phyloP scores from a whole-genome alignment of 2,888 invertebrate genomes.

The Helicoverpa assulta region DNA sequence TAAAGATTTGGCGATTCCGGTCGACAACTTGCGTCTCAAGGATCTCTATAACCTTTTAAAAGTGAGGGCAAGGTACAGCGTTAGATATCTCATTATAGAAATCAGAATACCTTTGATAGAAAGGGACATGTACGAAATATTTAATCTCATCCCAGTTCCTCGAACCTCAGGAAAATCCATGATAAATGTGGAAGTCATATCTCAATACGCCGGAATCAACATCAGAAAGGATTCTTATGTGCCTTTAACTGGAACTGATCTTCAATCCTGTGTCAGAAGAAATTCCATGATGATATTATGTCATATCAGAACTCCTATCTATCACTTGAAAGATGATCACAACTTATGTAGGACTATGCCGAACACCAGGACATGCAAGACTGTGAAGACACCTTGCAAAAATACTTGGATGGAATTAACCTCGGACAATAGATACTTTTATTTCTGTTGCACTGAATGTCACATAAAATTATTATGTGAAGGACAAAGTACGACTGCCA shows the following conservation, averaged over 20 bases:
- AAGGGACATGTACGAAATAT: constrained; percentile 11
- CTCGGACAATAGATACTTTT: constrained; percentile 5
- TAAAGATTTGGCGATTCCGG: constrained; percentile 7
- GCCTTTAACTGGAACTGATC: constrained; percentile 3
- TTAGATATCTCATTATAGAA: constrained; percentile 13
- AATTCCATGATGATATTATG: constrained; percentile 3
- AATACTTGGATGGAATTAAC: constrained; percentile 9
- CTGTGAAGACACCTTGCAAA: background rate
- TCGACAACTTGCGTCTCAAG: constrained; percentile 1
- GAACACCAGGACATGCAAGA: constrained; percentile 10
- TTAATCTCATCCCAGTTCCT: constrained; percentile 6
- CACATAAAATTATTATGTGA: constrained; percentile 7
- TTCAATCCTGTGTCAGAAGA: constrained; percentile 7
- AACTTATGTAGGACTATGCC: constrained; percentile 10
- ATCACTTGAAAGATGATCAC: constrained; percentile 12
- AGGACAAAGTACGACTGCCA: background rate
- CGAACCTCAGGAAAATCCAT: background rate
- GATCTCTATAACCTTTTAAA: constrained; percentile 12
- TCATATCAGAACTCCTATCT: constrained; percentile 11
- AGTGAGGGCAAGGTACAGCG: constrained; percentile 7
- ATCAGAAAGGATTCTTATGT: constrained; percentile 16
- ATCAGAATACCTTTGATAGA: constrained; percentile 11
- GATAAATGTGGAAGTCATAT: constrained; percentile 3
- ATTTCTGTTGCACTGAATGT: constrained; percentile 12
- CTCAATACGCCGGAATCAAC: constrained; percentile 6